Evolutionary conservation across 2,113 vertebrate genomes (phyloP).

Genomic region (Triplophysa dalaica): DNA sequence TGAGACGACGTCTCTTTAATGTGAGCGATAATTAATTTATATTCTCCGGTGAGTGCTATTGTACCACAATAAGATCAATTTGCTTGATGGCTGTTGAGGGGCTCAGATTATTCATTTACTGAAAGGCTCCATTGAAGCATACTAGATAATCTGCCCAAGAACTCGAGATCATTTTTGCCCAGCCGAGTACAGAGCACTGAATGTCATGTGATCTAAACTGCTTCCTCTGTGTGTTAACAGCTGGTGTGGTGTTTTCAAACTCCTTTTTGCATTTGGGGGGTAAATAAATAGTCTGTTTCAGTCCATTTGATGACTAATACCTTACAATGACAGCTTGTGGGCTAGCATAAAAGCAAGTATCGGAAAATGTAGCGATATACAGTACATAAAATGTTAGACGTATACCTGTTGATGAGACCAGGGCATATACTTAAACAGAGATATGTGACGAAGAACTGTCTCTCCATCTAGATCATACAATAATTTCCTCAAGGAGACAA

Average conservation of each 20-base stretch:
- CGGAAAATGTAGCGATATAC: background rate
- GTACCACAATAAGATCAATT: conserved; percentile 76
- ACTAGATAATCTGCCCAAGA: conserved; percentile 65
- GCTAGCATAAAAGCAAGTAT: background rate
- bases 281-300: conserved; percentile 21
- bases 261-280: background rate
- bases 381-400: background rate
- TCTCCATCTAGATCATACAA: conserved; percentile 61
- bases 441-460: conserved; percentile 67
- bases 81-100: conserved; percentile 71
- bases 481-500: conserved; percentile 80
- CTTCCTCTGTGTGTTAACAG: background rate
- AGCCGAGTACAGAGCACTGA: conserved; percentile 24
- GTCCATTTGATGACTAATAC: background rate
- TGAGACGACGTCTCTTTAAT: conserved; percentile 72
- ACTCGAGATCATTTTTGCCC: conserved; percentile 50
- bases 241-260: background rate
- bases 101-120: conserved; percentile 71
- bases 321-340: background rate
- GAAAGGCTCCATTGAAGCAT: conserved; percentile 70
- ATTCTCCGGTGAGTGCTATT: conserved; percentile 65
- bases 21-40: conserved; percentile 74
- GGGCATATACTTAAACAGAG: conserved; percentile 65
- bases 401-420: conserved; percentile 87
- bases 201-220: background rate